A percentile compares a stretch with the other conserved stretches of the same genome.
These are phyloP conservation scores for Spondyliosoma cantharus DNA, from an alignment of 2,797 vertebrate species.

Conservation along the genomic window DNA sequence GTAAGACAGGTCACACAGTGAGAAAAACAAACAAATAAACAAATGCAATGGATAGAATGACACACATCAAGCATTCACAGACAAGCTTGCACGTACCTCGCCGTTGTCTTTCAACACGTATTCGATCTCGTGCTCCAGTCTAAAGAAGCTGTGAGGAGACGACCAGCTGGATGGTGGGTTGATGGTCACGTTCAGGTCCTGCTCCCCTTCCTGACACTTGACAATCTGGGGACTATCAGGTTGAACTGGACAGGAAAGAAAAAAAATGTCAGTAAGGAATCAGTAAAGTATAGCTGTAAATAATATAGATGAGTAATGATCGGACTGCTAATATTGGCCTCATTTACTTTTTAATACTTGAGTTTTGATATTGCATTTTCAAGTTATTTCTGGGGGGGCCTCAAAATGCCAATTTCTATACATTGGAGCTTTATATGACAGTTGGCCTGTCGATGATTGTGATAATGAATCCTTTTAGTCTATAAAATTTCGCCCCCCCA, in stretches of 20 bases:
- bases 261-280: neutral
- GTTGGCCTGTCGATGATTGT: too few species aligned
- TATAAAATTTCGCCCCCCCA: too few species aligned
- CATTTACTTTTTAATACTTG: neutral
- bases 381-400: neutral
- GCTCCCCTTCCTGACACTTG: conserved; percentile 34
- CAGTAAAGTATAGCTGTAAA: neutral
- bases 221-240: conserved; percentile 71
- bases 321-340: neutral
- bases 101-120: conserved; percentile 73
- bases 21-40: conserved; percentile 2
- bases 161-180: conserved; percentile 80
- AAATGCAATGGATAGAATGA: neutral
- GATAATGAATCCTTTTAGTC: too few species aligned
- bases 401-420: too few species aligned
- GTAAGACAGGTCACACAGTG: conserved; percentile 17
- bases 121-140: conserved; percentile 81
- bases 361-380: neutral
- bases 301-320: neutral
- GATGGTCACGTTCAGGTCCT: conserved; percentile 68
- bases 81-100: conserved; percentile 57
- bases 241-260: conserved; percentile 66
- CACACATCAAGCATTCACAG: neutral
- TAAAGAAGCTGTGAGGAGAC: conserved; percentile 82
- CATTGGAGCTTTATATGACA: too few species aligned